A percentile compares a stretch with the other conserved stretches of the same genome.
These are phyloP conservation scores for Vidua macroura DNA, from an alignment of 2,113 vertebrate genomes.

Conservation along the genomic window DNA sequence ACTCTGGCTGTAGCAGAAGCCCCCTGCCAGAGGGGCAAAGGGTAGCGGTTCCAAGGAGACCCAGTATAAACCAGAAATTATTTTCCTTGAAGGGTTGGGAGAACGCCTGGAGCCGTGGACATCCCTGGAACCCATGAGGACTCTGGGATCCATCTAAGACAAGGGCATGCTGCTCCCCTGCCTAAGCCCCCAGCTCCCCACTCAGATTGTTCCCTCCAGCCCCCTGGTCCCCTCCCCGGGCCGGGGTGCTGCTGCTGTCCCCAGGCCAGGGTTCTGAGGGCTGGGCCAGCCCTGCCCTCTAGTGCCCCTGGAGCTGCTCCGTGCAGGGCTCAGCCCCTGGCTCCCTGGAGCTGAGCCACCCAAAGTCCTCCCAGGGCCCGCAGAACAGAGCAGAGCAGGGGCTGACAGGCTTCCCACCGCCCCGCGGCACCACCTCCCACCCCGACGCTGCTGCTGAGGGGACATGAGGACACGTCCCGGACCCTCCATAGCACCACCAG, in stretches of 20 bases:
- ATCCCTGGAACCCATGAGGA: background rate
- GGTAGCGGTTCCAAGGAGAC: fast-evolving
- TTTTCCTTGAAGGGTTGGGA: background rate
- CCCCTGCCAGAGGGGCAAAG: background rate
- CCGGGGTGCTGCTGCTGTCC: background rate
- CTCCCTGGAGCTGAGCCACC: background rate
- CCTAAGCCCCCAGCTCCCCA: fast-evolving
- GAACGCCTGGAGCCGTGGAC: fast-evolving
- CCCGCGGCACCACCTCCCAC: background rate
- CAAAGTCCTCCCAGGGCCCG: fast-evolving
- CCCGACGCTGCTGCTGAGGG: fast-evolving
- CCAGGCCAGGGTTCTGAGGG: fast-evolving
- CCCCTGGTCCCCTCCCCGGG: fast-evolving
- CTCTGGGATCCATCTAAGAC: background rate
- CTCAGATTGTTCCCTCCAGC: background rate
- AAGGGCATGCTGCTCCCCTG: fast-evolving
- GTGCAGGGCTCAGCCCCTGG: background rate
- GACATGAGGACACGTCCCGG: fast-evolving
- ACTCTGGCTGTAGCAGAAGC: background rate
- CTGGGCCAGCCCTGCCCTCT: conserved; percentile 11
- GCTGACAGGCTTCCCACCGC: background rate
- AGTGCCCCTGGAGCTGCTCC: background rate
- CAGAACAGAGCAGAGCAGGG: background rate
- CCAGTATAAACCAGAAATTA: background rate
- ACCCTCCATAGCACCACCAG: background rate